Percentiles rank a stretch among this genome's conserved stretches.
phyloP scores from a whole-genome alignment of 30 jellyfish, hydroid and myxozoan genomes.

The Nemopilema nomurai region DNA sequence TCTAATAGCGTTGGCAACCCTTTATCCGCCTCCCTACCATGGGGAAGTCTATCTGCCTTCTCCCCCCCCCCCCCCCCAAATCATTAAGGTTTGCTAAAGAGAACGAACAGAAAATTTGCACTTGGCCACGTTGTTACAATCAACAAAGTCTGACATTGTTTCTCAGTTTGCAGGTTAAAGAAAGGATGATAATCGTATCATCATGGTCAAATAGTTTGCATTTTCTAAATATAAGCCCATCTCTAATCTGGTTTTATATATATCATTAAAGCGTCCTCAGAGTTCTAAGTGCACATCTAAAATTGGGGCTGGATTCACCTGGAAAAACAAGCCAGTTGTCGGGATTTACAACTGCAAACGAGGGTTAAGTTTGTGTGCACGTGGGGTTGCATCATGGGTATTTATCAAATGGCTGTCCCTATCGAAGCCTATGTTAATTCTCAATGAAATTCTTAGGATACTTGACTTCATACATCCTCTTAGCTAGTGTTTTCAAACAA shows the following conservation, averaged over 20 bases:
- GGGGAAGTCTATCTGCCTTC: no score
- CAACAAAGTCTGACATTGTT: neutral
- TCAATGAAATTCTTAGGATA: neutral
- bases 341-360: neutral
- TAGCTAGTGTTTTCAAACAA: neutral
- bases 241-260: neutral
- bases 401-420: no score
- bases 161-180: neutral
- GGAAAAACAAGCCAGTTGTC: neutral
- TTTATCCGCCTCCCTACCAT: no score
- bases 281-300: neutral
- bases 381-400: no score
- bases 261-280: neutral
- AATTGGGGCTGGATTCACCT: neutral
- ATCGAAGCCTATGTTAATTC: no score
- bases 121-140: neutral
- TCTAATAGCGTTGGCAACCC: no score
- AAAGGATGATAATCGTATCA: neutral
- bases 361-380: no score
- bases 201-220: neutral
- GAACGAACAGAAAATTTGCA: neutral
- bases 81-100: no score
- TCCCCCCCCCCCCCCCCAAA: no score
- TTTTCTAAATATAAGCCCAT: neutral
- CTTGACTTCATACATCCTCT: neutral